Evolutionary conservation across 2,888 invertebrate genomes (phyloP), one percentile per base, ranked within the genome.

Genomic region (Chrysomela aeneicollis): DNA sequence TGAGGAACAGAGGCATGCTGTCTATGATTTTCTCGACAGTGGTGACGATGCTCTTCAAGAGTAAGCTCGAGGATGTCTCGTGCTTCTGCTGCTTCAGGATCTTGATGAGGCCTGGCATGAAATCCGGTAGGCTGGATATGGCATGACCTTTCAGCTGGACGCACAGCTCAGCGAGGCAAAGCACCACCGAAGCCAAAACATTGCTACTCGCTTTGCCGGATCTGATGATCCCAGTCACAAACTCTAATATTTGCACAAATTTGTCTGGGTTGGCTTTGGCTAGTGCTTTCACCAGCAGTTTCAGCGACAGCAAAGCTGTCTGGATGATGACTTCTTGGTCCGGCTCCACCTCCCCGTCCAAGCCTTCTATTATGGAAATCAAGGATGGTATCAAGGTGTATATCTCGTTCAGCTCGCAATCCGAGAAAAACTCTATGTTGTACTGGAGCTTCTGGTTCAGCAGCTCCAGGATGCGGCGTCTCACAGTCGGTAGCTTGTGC

Each of bases 1-100:
- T 95, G 69, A 97, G 80, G 79, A 97, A 97, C 42, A 92, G 84
- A 0, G 94, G 90, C 47, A 97, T 80, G 22, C 91, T 90, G 77
- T 93, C 92, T 3, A 95, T 87, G 46, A 97, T 88, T 81, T 94
- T 94, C 64, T 92, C 89, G 32, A 95, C 83, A 0, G 93, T 90
- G 1, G 93, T 92, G 1, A 95, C 86, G 5, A 91, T 88, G 78
- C 93, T 92, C 17, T 91, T 79, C n/a, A 91, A 81, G 72, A 89
- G 88, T 0, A 90, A 87, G 0, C 85, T 84, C 65, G 87, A 86
- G 6, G 85, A 82, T 70, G 86, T 85, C 6, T 85, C 83, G 68
- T 87, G 85, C 15, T 89, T 87, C 67, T 90, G 88, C 12, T 82
- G 84, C 73, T 87, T 87, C 46, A 93, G 77, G 1, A 92, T 83